Conservation (phyloP, 2,888 invertebrate species). For the Thelaira solivaga region DNA sequence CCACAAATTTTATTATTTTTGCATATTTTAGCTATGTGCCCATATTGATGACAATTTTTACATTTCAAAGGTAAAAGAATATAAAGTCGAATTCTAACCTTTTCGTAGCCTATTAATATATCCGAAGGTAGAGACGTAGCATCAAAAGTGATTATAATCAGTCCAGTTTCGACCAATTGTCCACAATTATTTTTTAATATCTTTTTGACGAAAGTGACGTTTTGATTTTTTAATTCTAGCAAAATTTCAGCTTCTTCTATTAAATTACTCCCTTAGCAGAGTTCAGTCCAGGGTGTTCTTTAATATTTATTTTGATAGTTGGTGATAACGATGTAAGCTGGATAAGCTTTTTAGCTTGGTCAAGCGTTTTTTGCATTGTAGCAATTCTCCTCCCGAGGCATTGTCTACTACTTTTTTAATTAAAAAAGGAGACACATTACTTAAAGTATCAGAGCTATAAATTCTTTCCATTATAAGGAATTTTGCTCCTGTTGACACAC, state of each 20-base stretch:
- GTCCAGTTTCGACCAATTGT: not conserved
- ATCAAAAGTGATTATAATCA: not conserved
- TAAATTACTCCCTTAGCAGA: conserved; percentile 6
- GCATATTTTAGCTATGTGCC: not conserved
- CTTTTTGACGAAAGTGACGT: not conserved
- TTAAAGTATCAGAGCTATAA: too few relatives aligned
- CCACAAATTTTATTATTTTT: not conserved
- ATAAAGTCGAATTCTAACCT: not conserved
- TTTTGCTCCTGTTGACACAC: not conserved
- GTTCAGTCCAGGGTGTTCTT: not conserved
- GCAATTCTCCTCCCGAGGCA: conserved; percentile 9
- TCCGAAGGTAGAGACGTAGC: not conserved
- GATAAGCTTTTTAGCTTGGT: conserved; percentile 22
- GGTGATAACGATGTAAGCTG: too few relatives aligned
- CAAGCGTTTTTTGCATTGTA: conserved; percentile 19
- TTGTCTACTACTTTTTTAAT: conserved; percentile 41
- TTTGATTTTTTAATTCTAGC: not conserved
- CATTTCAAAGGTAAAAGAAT: not conserved
- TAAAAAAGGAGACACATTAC: conserved; percentile 34
- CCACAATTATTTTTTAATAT: not conserved
- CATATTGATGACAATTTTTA: conserved; percentile 18
- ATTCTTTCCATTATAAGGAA: not conserved
- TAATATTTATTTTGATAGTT: too few relatives aligned
- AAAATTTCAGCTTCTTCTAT: not conserved
- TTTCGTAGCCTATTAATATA: not conserved